Evolutionary conservation across 2,797 vertebrate genomes (phyloP).

Genomic region (Ibycter americanus): DNA sequence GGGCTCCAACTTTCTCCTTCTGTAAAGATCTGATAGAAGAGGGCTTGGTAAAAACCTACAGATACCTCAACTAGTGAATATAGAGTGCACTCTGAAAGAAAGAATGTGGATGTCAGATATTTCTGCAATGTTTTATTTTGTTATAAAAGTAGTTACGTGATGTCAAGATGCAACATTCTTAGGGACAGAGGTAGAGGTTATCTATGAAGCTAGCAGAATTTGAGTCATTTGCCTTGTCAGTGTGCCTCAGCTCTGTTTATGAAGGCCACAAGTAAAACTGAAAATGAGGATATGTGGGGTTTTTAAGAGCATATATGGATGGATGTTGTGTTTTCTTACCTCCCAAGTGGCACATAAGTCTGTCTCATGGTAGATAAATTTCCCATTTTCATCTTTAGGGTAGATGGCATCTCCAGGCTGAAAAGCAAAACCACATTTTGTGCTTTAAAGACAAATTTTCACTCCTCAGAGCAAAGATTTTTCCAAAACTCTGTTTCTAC

Average conservation of each 20-base stretch:
- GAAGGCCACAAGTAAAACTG: neutral
- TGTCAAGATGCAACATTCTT: neutral
- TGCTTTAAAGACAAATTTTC: neutral
- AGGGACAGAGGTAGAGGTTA: neutral
- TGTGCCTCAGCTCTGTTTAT: neutral
- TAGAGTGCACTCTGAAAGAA: neutral
- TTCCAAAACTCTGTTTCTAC: neutral
- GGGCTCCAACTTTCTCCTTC: neutral
- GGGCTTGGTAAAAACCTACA: neutral
- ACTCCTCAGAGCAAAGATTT: neutral
- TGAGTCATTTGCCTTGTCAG: neutral
- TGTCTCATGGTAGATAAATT: constrained; percentile 84
- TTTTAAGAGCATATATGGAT: neutral
- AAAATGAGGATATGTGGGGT: neutral
- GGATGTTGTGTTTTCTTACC: constrained; percentile 75
- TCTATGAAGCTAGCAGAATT: neutral
- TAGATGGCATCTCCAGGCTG: constrained; percentile 87
- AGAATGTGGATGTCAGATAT: neutral
- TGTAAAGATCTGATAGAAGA: neutral
- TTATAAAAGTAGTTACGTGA: neutral
- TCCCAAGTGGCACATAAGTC: constrained; percentile 94
- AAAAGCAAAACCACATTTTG: constrained; percentile 40
- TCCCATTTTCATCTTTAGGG: constrained; percentile 86
- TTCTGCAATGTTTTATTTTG: neutral
- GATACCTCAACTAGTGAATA: neutral